Evolutionary conservation across 30 jellyfish, hydroid and myxozoan genomes (phyloP).

Genomic region (Hydractinia echinata): DNA sequence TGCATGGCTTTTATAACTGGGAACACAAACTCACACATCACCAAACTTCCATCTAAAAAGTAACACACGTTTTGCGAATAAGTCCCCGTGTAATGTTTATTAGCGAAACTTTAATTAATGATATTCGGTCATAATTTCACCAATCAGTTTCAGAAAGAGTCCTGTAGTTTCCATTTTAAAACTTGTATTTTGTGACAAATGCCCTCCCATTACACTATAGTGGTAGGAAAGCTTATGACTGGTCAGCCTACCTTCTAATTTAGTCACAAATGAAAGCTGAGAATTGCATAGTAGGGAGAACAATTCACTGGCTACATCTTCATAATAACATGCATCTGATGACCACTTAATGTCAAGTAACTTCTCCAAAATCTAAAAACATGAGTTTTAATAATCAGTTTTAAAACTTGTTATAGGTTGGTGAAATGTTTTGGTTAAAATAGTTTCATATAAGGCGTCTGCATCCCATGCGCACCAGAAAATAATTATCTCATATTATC

Average conservation of each 20-base stretch:
- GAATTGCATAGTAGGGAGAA: slow-evolving; percentile 14
- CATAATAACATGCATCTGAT: not conserved
- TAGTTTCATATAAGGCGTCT: too few species aligned
- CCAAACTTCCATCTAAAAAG: not conserved
- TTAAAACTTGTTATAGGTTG: not conserved
- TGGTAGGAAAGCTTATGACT: too few species aligned
- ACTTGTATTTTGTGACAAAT: too few species aligned
- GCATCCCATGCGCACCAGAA: too few species aligned
- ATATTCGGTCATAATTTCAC: too few species aligned
- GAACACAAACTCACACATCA: slow-evolving; percentile 27
- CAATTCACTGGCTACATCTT: slow-evolving; percentile 6
- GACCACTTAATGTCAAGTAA: not conserved
- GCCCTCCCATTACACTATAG: too few species aligned
- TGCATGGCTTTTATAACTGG: slow-evolving; percentile 15
- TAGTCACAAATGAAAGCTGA: not conserved
- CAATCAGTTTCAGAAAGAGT: too few species aligned
- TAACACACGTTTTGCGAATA: not conserved
- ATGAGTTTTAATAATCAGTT: not conserved
- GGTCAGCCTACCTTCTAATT: not conserved
- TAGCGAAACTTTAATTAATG: too few species aligned
- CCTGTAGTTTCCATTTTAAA: too few species aligned
- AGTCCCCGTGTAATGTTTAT: too few species aligned
- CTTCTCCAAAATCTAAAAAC: slow-evolving; percentile 25
- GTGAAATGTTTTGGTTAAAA: too few species aligned
- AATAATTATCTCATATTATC: too few species aligned